phyloP scores from a whole-genome alignment of 2,888 invertebrate genomes.

The Isoperla grammatica region DNA sequence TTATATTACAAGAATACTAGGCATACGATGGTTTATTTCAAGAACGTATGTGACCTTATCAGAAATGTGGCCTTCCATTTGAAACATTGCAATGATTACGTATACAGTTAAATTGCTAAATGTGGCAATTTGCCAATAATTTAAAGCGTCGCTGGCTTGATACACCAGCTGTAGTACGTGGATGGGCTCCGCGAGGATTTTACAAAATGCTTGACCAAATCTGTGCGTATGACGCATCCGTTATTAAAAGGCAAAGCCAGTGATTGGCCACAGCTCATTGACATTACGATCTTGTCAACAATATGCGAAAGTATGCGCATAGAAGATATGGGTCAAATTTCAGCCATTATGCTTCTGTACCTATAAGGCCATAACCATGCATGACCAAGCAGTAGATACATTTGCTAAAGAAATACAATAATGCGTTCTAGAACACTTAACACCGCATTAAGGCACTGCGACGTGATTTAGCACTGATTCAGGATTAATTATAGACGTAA shows the following conservation, averaged over 20 bases:
- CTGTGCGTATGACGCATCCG: neutral
- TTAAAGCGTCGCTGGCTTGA: neutral
- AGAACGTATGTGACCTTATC: neutral
- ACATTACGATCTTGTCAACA: neutral
- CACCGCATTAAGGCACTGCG: no score
- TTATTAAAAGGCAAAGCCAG: neutral
- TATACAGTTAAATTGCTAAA: neutral
- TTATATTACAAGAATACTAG: no score
- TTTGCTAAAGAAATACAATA: no score
- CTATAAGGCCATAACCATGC: conserved; percentile 22
- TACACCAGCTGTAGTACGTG: conserved; percentile 4
- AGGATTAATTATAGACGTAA: no score
- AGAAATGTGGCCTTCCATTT: neutral
- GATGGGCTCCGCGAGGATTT: neutral
- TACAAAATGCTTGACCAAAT: no score
- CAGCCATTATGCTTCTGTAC: conserved; percentile 41
- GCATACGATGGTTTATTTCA: no score
- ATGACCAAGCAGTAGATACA: conserved; percentile 15
- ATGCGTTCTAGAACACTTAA: no score
- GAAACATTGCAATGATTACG: neutral
- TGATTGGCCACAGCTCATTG: neutral
- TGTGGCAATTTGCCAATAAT: conserved; percentile 1
- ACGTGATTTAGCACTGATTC: no score
- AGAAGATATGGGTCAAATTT: conserved; percentile 46
- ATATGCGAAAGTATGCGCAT: neutral